Conservation (phyloP, 2,888 invertebrate genomes). For the Agelastica alni region DNA sequence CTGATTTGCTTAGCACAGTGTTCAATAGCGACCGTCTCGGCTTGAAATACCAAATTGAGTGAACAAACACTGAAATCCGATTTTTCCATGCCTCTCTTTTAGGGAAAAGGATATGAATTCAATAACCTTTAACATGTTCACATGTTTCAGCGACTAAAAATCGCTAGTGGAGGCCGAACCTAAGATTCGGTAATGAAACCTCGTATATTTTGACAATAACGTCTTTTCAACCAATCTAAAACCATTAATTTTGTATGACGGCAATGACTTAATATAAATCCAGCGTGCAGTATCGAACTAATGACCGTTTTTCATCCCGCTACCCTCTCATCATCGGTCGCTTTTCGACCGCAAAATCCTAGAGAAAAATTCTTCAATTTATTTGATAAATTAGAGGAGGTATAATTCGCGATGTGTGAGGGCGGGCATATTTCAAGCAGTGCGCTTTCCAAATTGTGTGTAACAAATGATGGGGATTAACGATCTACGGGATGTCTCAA, state of each 20-base stretch:
- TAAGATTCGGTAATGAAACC: too few relatives aligned
- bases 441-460: slow-evolving; percentile 7
- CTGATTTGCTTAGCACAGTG: too few relatives aligned
- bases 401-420: slow-evolving; percentile 13
- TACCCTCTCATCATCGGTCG: slow-evolving; percentile 1
- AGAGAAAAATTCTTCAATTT: slow-evolving; percentile 10
- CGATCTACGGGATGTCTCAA: neutral
- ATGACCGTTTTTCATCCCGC: slow-evolving; percentile 5
- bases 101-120: too few relatives aligned
- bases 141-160: too few relatives aligned
- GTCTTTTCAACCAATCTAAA: slow-evolving; percentile 2
- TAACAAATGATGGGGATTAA: slow-evolving; percentile 6
- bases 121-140: too few relatives aligned
- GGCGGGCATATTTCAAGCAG: slow-evolving; percentile 6
- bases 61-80: too few relatives aligned
- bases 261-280: neutral
- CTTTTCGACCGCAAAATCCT: slow-evolving; percentile 7
- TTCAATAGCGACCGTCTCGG: too few relatives aligned
- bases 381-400: slow-evolving; percentile 9
- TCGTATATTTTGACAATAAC: neutral
- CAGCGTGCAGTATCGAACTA: slow-evolving; percentile 3
- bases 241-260: neutral
- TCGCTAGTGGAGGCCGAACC: too few relatives aligned
- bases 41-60: too few relatives aligned
- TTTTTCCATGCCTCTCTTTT: too few relatives aligned